phyloP scores from a whole-genome alignment of 2,797 vertebrate species.

The Urosaurus nigricauda region DNA sequence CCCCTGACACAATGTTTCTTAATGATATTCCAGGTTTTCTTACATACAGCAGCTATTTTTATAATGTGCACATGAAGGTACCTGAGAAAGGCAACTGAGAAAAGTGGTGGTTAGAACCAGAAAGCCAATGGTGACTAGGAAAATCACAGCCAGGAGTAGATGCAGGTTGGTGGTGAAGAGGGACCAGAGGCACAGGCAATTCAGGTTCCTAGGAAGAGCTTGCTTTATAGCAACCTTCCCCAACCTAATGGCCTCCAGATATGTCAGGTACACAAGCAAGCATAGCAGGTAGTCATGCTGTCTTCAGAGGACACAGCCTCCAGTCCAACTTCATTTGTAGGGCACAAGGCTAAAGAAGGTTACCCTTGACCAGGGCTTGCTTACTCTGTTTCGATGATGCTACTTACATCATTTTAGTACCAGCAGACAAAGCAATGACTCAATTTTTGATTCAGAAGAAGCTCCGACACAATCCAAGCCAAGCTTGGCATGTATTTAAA shows the following conservation, averaged over 20 bases:
- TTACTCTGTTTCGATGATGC: background rate
- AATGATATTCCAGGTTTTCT: background rate
- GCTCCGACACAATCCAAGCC: background rate
- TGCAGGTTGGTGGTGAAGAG: background rate
- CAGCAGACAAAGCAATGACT: background rate
- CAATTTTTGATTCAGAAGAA: slow-evolving; percentile 15
- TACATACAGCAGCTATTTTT: background rate
- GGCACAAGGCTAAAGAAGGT: background rate
- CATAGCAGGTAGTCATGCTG: background rate
- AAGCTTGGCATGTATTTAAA: background rate
- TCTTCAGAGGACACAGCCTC: background rate
- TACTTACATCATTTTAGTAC: slow-evolving; percentile 16
- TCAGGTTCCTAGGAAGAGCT: background rate
- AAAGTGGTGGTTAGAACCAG: background rate
- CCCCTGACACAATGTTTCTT: background rate
- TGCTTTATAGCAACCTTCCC: background rate
- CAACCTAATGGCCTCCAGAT: background rate
- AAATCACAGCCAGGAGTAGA: background rate
- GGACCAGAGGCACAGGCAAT: background rate
- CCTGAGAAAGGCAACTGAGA: background rate
- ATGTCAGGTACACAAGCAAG: background rate
- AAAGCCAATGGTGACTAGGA: background rate
- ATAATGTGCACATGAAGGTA: background rate
- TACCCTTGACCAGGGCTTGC: too few species aligned
- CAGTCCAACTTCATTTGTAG: background rate